Evolutionary conservation across 2,113 vertebrate species (phyloP).

Genomic region (Corythornis cristatus): DNA sequence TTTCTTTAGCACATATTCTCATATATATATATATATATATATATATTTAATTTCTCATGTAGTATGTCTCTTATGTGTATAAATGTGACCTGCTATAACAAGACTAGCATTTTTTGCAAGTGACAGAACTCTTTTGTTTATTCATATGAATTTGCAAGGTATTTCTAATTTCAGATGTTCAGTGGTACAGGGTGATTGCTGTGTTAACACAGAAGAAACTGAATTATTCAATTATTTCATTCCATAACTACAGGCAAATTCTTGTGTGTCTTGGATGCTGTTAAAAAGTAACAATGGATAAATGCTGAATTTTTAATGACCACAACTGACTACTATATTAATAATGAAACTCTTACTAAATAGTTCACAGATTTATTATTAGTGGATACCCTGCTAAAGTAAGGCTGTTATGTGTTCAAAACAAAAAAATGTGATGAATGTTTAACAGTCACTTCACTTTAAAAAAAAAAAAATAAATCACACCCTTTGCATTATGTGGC

Average conservation of each 20-base stretch:
- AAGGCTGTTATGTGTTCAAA: constrained; percentile 47
- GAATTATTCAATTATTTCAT: constrained; percentile 27
- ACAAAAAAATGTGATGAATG: constrained; percentile 51
- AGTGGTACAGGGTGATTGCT: background rate
- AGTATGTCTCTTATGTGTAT: constrained; percentile 15
- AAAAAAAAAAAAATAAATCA: constrained; percentile 10
- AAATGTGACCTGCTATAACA: constrained; percentile 31
- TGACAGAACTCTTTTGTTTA: background rate
- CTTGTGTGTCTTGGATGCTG: background rate
- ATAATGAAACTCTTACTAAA: constrained; percentile 21
- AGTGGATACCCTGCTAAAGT: constrained; percentile 8
- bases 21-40: background rate
- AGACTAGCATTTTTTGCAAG: background rate
- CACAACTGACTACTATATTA: constrained; percentile 7
- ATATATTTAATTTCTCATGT: background rate
- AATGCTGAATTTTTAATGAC: constrained; percentile 46
- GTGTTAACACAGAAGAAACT: constrained; percentile 18
- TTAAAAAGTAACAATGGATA: constrained; percentile 5
- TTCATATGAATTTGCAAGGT: constrained; percentile 19
- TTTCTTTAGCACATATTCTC: background rate
- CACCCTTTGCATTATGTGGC: constrained; percentile 56
- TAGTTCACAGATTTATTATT: constrained; percentile 32
- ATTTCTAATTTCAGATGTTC: background rate
- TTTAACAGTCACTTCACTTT: constrained; percentile 46
- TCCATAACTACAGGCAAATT: background rate